Evolutionary conservation across 2,888 invertebrate species (phyloP), one percentile per base, ranked within the genome.

Genomic region (Sipha maydis): DNA sequence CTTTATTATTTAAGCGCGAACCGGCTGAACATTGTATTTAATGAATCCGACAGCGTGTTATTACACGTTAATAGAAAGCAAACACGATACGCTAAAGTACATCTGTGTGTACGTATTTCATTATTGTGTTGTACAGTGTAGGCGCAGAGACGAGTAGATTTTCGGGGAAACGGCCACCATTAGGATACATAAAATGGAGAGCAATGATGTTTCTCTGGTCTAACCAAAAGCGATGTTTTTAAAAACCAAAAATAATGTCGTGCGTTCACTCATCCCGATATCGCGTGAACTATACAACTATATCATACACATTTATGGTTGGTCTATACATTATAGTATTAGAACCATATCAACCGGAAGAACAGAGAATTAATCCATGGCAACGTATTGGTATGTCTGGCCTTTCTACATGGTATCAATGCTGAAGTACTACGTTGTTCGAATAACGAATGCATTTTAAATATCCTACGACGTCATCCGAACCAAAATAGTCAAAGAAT

Each of bases 61-160:
- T 83, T 80, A 83, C 71, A 31, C 83, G 48, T 73, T 83, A 83
- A 83, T 83, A 75, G 83, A 83, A 83, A 75, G 83, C 75, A 83
- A 83, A 83, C 83, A 83, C 19, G 25, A 11, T 19, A 41, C 25
- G 48, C 25, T 19, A 19, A n/a, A 14, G 34, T 34, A 19, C 8
- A 3, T 61, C 61, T 38, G n/a, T 38, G 25, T 9, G 31, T 21
- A 38, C 61, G 80, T 61, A 79, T 25, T 79, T 61, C 79, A 11
- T 14, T 14, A 34, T 61, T 79, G 56, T 79, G 14, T 61, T 56
- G 56, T 31, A 80, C 17, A 11, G 21, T 17, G 34, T 54, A 11
- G 48, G 21, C 25, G 61, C 19, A 61, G 17, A 79, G 9, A 67
- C 56, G 34, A 67, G 61, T 80, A 38, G 79, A 61, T 61, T 61